A percentile compares a stretch with the other conserved stretches of the same genome.
Evolutionary conservation across 2,113 vertebrate species (phyloP).

Genomic region (Oncorhynchus tshawytscha): DNA sequence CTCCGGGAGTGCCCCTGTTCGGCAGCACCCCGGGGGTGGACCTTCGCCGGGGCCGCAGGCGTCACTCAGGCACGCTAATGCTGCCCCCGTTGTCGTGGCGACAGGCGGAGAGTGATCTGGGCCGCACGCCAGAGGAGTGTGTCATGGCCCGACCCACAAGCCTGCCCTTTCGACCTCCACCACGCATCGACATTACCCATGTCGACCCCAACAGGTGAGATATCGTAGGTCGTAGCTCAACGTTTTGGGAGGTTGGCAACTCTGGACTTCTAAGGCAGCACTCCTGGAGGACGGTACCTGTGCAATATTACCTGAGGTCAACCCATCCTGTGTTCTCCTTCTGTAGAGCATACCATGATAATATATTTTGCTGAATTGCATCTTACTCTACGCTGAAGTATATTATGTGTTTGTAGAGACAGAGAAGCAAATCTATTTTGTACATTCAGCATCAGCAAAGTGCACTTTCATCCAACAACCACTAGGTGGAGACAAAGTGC

Average conservation of each 20-base stretch:
- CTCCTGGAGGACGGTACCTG: too few species aligned
- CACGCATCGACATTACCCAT: constrained; percentile 90
- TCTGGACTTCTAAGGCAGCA: too few species aligned
- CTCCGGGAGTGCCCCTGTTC: constrained; percentile 69
- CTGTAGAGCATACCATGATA: too few species aligned
- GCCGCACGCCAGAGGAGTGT: constrained; percentile 82
- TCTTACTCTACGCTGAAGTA: not conserved
- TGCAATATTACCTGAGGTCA: too few species aligned
- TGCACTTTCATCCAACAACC: not conserved
- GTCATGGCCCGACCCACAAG: constrained; percentile 81
- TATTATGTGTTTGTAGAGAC: not conserved
- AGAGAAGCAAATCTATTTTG: not conserved
- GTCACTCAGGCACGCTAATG: constrained; percentile 88
- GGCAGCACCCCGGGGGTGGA: constrained; percentile 83
- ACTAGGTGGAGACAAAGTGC: not conserved
- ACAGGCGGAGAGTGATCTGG: constrained; percentile 75
- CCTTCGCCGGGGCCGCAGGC: constrained; percentile 83
- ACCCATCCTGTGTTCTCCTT: too few species aligned
- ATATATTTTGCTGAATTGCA: not conserved
- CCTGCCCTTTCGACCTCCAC: constrained; percentile 78
- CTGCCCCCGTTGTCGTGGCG: constrained; percentile 88
- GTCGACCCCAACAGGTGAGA: constrained; percentile 86
- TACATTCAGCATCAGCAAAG: not conserved
- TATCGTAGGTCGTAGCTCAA: too few species aligned
- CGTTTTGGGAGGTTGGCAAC: too few species aligned